A percentile compares a stretch with the other conserved stretches of the same genome.
These are phyloP conservation scores for Drosophila neutralis DNA, from an alignment of 2,888 invertebrate species.

Conservation along the genomic window DNA sequence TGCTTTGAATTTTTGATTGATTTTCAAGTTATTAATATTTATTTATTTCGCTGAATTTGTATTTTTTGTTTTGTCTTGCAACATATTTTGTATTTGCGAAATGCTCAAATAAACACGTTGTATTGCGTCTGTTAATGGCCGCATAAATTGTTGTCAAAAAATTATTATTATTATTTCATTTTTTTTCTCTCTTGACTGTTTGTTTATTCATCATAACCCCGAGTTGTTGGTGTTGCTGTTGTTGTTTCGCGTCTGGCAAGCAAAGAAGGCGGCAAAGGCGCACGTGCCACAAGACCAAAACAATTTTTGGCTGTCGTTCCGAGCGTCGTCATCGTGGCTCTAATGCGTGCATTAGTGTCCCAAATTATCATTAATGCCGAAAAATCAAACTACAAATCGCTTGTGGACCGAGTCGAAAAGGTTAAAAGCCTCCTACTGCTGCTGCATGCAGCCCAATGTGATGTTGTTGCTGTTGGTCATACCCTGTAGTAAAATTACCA, in stretches of 20 bases:
- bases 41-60: slow-evolving; percentile 51
- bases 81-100: slow-evolving; percentile 47
- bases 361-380: slow-evolving; percentile 61
- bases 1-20: slow-evolving; percentile 77
- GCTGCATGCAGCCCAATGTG: slow-evolving; percentile 26
- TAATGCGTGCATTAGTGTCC: slow-evolving; percentile 62
- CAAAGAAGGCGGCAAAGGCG: slow-evolving; percentile 46
- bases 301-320: slow-evolving; percentile 43
- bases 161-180: slow-evolving; percentile 60
- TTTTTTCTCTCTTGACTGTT: slow-evolving; percentile 44
- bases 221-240: slow-evolving; percentile 20
- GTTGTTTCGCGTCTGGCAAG: slow-evolving; percentile 18
- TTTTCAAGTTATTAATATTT: slow-evolving; percentile 70
- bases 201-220: slow-evolving; percentile 67
- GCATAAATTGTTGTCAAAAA: slow-evolving; percentile 75
- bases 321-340: slow-evolving; percentile 33
- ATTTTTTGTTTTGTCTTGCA: background rate
- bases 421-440: slow-evolving; percentile 64
- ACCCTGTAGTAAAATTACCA: slow-evolving; percentile 24
- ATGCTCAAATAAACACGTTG: slow-evolving; percentile 77
- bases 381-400: slow-evolving; percentile 67
- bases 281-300: slow-evolving; percentile 61
- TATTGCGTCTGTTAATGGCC: slow-evolving; percentile 74
- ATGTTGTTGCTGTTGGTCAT: slow-evolving; percentile 4
- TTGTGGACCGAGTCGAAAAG: slow-evolving; percentile 54